Percentiles rank a stretch among this genome's conserved stretches.
Conservation (phyloP, 2,113 vertebrate genomes). For the Phocoena phocoena region DNA sequence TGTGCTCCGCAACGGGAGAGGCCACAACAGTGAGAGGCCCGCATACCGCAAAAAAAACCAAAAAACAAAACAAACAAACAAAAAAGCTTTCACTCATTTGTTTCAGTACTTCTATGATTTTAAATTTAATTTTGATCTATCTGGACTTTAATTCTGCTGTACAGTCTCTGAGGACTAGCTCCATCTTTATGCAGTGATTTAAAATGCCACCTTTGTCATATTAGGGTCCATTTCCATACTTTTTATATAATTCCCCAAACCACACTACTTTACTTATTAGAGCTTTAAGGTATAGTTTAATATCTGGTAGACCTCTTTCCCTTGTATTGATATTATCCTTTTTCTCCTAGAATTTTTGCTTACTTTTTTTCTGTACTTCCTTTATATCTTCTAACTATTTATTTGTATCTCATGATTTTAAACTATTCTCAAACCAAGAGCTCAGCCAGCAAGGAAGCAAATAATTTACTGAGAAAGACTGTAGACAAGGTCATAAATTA, state of each 20-base stretch:
- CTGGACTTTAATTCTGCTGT: not conserved
- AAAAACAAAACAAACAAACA: too few relatives aligned
- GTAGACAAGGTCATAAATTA: not conserved
- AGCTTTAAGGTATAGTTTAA: not conserved
- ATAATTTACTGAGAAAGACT: not conserved
- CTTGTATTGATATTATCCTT: not conserved
- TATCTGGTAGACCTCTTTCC: not conserved
- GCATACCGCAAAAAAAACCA: too few relatives aligned
- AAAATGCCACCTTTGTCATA: not conserved
- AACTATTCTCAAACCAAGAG: not conserved
- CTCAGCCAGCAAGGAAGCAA: not conserved
- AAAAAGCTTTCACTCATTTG: not conserved
- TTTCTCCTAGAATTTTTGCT: not conserved
- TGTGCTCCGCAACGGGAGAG: too few relatives aligned
- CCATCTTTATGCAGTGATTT: not conserved
- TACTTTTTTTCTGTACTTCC: not conserved
- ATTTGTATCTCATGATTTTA: not conserved
- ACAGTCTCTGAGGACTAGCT: not conserved
- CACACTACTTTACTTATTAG: not conserved
- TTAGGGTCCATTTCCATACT: not conserved
- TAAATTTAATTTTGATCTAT: not conserved
- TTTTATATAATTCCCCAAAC: not conserved
- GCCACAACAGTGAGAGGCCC: too few relatives aligned
- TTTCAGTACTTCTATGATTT: not conserved
- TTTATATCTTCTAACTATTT: not conserved